A percentile compares a stretch with the other conserved stretches of the same genome.
phyloP scores from a whole-genome alignment of 2,888 invertebrate species.

The Epinotia bilunana region DNA sequence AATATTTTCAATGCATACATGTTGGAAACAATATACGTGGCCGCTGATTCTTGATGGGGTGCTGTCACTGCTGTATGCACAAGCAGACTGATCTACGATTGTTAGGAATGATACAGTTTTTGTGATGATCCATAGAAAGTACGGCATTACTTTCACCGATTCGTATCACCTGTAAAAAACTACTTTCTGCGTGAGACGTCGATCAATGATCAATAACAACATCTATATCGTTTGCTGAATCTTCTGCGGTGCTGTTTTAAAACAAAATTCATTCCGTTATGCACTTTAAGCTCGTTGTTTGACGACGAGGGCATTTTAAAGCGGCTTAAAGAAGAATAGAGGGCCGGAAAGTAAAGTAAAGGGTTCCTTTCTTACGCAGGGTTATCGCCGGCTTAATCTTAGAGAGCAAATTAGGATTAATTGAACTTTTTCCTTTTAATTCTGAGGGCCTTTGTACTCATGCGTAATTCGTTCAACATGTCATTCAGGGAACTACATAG shows the following conservation, averaged over 20 bases:
- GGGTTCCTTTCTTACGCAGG: conserved; percentile 76
- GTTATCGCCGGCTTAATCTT: conserved; percentile 81
- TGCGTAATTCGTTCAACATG: conserved; percentile 75
- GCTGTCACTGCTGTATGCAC: conserved; percentile 67
- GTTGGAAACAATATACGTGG: conserved; percentile 65
- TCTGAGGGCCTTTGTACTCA: conserved; percentile 72
- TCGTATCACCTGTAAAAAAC: conserved; percentile 47
- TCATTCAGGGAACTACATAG: conserved; percentile 65
- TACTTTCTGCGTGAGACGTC: conserved; percentile 50
- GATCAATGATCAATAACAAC: conserved; percentile 48
- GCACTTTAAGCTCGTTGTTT: conserved; percentile 80
- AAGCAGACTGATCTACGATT: conserved; percentile 65
- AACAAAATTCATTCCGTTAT: conserved; percentile 75
- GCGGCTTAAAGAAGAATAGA: conserved; percentile 77
- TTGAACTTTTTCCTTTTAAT: conserved; percentile 80
- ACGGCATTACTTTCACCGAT: conserved; percentile 49
- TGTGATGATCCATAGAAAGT: conserved; percentile 48
- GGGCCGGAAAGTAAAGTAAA: conserved; percentile 76
- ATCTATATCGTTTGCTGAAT: conserved; percentile 54
- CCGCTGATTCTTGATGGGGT: conserved; percentile 57
- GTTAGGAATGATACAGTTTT: conserved; percentile 39
- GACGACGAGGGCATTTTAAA: conserved; percentile 78
- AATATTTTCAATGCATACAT: conserved; percentile 76
- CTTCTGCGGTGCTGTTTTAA: conserved; percentile 66
- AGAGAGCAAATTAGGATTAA: conserved; percentile 83